Base-by-base conservation (phyloP, 2,888 invertebrate species). In the Archips xylosteana region DNA sequence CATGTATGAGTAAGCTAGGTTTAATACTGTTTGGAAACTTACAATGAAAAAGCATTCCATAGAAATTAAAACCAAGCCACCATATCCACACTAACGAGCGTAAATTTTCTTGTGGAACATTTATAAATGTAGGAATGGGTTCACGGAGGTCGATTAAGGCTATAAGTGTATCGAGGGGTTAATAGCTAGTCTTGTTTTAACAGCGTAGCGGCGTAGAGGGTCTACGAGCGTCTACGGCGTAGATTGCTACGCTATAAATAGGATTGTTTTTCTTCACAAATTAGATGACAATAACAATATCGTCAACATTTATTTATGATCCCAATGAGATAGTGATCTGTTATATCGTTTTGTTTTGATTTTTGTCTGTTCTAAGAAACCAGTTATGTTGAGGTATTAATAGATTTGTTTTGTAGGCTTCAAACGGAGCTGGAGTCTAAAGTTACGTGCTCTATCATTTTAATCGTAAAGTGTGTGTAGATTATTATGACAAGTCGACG, bases 1-100 rank as follows among this genome's bases (percentile, higher is more conserved):
- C 92, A 92, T 92, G 91, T 90, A 91, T 92, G 90, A 82, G 85
- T 84, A 83, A 85, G 82, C 77, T 74, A 78, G 82, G 82, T 81
- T 82, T 80, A 77, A 78, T 80, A 82, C 83, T 81, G 85, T 85
- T 91, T 90, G 82, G 87, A 90, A 92, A 91, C 85, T 90, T 89
- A 82, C 83, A 87, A 64, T 64, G 63, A 57, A 73, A 66, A 59
- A 54, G 15, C 49, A 71, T 60, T 47, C n/a, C 42, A 57, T 65
- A 36, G 15, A 6, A 60, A 36, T 39, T n/a, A 0, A 36, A 36
- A 60, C 1, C 12, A 57, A 23, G 32, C 3, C 12, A 32, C 57
- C 0, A 8, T 23, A 32, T n/a, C 57, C 12, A 10, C 12, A 3
- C 10, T 23, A 57, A 57, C 12, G 12, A 3, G 2, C 12, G 4